These are phyloP conservation scores for Amblyornis subalaris DNA, from an alignment of 2,113 vertebrate species.

Conservation along the genomic window DNA sequence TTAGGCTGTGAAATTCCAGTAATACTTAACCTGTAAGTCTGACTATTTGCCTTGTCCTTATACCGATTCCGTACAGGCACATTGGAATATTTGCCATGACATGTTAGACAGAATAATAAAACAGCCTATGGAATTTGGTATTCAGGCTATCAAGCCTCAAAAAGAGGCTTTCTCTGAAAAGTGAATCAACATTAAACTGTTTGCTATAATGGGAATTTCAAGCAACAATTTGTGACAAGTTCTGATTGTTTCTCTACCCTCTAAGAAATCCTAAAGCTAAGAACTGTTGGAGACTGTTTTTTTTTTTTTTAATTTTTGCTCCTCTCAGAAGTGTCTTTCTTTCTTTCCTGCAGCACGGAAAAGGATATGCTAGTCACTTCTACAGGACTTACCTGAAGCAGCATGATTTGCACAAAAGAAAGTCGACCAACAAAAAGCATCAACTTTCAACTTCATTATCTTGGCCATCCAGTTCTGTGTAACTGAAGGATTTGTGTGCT, in stretches of 20 bases:
- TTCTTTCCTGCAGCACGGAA: constrained; percentile 88
- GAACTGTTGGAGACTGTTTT: not conserved
- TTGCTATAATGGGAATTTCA: not conserved
- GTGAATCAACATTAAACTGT: not conserved
- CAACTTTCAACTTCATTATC: constrained; percentile 91
- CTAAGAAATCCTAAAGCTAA: constrained; percentile 29
- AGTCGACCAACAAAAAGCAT: constrained; percentile 86
- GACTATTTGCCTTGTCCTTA: not conserved
- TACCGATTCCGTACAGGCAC: not conserved
- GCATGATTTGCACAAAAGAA: constrained; percentile 98
- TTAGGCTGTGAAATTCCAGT: not conserved
- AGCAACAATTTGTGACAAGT: not conserved
- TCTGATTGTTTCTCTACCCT: constrained; percentile 7
- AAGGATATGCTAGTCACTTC: constrained; percentile 98
- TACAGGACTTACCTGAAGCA: constrained; percentile 92
- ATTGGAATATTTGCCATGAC: not conserved
- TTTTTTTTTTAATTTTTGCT: constrained; percentile 13
- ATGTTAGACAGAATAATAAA: not conserved
- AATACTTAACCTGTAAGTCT: not conserved
- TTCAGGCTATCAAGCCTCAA: not conserved
- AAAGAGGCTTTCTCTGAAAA: not conserved
- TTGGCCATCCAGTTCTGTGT: constrained; percentile 83
- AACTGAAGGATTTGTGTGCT: constrained; percentile 78
- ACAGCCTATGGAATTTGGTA: not conserved
- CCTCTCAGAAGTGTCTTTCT: constrained; percentile 75